phyloP scores from a whole-genome alignment of 2,888 invertebrate species.

The Aspidiotus destructor region DNA sequence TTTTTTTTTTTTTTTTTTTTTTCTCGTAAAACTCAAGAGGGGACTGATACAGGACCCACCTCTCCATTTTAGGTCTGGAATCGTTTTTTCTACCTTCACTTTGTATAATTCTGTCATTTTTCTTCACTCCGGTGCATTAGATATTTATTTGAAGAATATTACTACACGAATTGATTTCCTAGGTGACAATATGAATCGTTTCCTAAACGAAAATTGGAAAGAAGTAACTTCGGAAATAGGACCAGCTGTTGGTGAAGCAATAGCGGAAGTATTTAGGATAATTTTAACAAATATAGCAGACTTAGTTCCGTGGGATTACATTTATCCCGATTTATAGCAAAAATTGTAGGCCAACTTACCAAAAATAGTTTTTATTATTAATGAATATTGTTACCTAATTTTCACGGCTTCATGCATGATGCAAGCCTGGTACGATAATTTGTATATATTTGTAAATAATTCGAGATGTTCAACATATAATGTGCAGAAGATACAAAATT shows the following conservation, averaged over 20 bases:
- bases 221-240: slow-evolving; percentile 44
- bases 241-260: slow-evolving; percentile 41
- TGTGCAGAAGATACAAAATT: no score
- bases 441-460: no score
- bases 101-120: background rate
- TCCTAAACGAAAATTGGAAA: slow-evolving; percentile 46
- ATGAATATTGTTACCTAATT: no score
- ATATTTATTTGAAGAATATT: background rate
- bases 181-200: slow-evolving; percentile 45
- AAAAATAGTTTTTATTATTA: no score
- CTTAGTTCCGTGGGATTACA: slow-evolving; percentile 38
- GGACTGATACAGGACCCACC: no score
- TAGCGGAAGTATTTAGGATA: slow-evolving; percentile 38
- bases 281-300: slow-evolving; percentile 38
- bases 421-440: no score
- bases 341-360: background rate
- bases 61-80: no score
- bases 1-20: no score
- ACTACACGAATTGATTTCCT: background rate
- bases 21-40: no score
- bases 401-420: no score
- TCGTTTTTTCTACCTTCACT: background rate
- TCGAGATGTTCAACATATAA: no score
- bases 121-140: no score
- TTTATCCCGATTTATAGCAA: slow-evolving; percentile 33